These are phyloP conservation scores for Phenganax stokvisi DNA, from an alignment of 92 coral and sea anemone genomes.

Conservation along the genomic window DNA sequence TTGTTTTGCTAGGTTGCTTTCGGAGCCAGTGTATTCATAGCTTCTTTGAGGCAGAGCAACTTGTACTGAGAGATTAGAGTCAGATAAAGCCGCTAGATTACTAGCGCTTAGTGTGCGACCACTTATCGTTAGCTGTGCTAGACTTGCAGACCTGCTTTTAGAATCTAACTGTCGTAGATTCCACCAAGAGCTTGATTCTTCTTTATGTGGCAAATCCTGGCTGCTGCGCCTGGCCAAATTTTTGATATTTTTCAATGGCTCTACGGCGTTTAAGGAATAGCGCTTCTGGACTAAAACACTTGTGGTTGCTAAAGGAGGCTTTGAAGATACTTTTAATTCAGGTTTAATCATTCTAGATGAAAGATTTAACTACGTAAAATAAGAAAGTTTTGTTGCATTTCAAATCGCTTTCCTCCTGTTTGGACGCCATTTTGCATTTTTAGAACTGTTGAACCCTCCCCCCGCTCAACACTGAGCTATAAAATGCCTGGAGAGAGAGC, in stretches of 20 bases:
- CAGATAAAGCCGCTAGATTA: constrained; percentile 82
- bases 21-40: constrained; percentile 12
- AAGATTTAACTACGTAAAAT: not conserved
- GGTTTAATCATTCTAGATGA: constrained; percentile 8
- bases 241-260: not conserved
- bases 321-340: constrained; percentile 21
- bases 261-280: constrained; percentile 15
- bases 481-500: too few relatives aligned
- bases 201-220: not conserved
- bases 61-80: constrained; percentile 29
- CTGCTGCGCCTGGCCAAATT: not conserved
- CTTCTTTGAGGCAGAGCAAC: constrained; percentile 25
- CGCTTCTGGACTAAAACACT: not conserved
- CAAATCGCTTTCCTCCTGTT: too few relatives aligned
- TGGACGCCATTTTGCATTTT: too few relatives aligned
- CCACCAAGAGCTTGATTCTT: constrained; percentile 18
- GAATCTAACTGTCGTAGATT: constrained; percentile 20
- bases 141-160: constrained; percentile 26
- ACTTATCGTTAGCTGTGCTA: constrained; percentile 26
- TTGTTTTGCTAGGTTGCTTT: constrained; percentile 25
- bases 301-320: constrained; percentile 29
- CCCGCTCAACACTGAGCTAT: too few relatives aligned
- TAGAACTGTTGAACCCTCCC: too few relatives aligned
- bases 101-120: constrained; percentile 79
- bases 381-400: too few relatives aligned